phyloP scores from a whole-genome alignment of 1,140 invertebrate genomes.

The Pogonomyrmex barbatus region DNA sequence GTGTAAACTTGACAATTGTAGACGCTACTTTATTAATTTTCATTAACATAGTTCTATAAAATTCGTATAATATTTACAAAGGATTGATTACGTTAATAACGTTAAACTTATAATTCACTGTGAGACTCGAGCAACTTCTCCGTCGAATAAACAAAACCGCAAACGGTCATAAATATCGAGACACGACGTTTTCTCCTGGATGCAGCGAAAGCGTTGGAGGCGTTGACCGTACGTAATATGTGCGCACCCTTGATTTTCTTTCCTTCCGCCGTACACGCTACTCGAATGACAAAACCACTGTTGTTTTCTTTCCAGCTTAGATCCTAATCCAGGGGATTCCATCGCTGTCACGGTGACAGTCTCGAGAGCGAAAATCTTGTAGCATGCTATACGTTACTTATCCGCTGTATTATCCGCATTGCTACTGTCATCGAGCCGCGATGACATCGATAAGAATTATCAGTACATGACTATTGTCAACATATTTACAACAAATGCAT shows the following conservation, averaged over 20 bases:
- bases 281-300: conserved; percentile 52
- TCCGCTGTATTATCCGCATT: conserved; percentile 21
- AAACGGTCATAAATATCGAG: background rate
- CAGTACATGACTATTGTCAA: background rate
- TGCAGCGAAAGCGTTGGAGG: background rate
- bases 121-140: background rate
- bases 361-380: conserved; percentile 36
- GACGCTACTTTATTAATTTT: conserved; percentile 1
- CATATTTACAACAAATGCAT: background rate
- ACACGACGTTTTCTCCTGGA: background rate
- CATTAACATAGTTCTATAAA: background rate
- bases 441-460: conserved; percentile 18
- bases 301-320: conserved; percentile 23
- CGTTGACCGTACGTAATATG: background rate
- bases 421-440: background rate
- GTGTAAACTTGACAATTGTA: background rate
- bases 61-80: background rate
- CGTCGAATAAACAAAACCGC: conserved; percentile 1
- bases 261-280: conserved; percentile 18
- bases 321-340: conserved; percentile 37
- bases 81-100: background rate
- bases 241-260: conserved; percentile 36
- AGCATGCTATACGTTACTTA: conserved; percentile 23
- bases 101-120: background rate
- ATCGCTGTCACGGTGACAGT: conserved; percentile 31